These are phyloP conservation scores for Cinara cedri DNA, from an alignment of 2,888 invertebrate genomes.

Conservation along the genomic window DNA sequence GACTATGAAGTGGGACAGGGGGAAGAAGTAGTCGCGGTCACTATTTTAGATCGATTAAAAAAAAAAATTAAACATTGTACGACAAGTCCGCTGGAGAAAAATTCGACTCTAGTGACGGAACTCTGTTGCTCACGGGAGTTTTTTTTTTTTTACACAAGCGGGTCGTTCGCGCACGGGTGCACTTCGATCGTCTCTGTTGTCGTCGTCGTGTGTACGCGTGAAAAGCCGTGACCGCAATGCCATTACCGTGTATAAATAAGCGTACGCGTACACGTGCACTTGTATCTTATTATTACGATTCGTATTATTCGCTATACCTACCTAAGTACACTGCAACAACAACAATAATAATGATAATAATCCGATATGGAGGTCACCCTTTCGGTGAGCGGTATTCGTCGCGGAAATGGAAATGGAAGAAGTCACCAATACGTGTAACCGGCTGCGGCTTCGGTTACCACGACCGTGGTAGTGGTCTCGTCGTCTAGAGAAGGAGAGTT, in stretches of 20 bases:
- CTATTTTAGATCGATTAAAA: too few species aligned
- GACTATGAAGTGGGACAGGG: too few species aligned
- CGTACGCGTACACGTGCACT: too few species aligned
- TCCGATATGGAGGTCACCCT: slow-evolving; percentile 50
- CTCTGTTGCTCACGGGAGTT: too few species aligned
- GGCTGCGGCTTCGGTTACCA: neutral
- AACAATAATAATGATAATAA: slow-evolving; percentile 10
- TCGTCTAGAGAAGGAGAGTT: slow-evolving; percentile 31
- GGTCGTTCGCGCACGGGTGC: slow-evolving; percentile 21
- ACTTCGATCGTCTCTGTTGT: neutral
- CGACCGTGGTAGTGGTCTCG: slow-evolving; percentile 32
- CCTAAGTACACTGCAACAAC: neutral
- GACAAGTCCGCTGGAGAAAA: too few species aligned
- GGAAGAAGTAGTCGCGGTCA: too few species aligned
- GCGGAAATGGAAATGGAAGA: slow-evolving; percentile 42
- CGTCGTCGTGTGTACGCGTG: neutral
- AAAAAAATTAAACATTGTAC: too few species aligned
- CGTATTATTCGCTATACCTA: neutral
- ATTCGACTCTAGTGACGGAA: too few species aligned
- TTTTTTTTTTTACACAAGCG: slow-evolving; percentile 7
- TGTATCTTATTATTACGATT: neutral
- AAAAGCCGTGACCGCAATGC: neutral
- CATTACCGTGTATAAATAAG: neutral
- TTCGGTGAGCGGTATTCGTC: neutral
- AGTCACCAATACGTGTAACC: slow-evolving; percentile 20